Evolutionary conservation across 2,888 invertebrate species (phyloP), one percentile per base, ranked within the genome.

Genomic region (Endomychus coccineus): DNA sequence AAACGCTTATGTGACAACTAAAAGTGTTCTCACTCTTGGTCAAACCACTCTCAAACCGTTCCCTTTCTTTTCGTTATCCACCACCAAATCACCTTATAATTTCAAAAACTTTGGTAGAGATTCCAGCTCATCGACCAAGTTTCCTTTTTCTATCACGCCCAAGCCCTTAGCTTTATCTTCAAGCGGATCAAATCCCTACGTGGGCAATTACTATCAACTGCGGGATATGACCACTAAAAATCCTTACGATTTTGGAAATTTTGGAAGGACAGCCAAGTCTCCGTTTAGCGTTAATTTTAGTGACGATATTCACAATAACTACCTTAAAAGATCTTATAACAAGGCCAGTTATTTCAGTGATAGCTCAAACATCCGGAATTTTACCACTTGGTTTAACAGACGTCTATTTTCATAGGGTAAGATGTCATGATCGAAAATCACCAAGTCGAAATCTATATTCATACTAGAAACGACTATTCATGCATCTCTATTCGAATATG

Each of bases 151-250:
- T 4, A 23, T 23, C 16, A 13, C 27, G 11, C 17, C 22, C 13
- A 34, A 27, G 23, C 25, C 27, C 27, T 24, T 28, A 7, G 28
- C 34, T 32, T 38, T 40, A 15, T 43, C 45, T n/a, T 43, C 70
- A 11, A 69, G 73, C 9, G 75, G 75, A 7, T 70, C 68, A 59
- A 75, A 69, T 54, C 75, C 75, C 1, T 76, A 75, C 58, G 44
- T 63, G 42, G 60, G 61, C 30, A 54, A 71, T 68, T 50, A 65
- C 56, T 62, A 64, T 59, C 38, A 61, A 59, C 46, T 62, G 54
- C 57, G 65, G 61, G 58, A 52, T 54, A 58, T 53, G 32, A 76
- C 78, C 1, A 77, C 78, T 4, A 74, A 73, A 60, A 74, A 64
- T 51, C 69, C 69, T 2, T 69, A 70, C 51, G 61, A 70, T 54